Conservation (phyloP, 2,797 vertebrate genomes). For the Arnoldichthys spilopterus region DNA sequence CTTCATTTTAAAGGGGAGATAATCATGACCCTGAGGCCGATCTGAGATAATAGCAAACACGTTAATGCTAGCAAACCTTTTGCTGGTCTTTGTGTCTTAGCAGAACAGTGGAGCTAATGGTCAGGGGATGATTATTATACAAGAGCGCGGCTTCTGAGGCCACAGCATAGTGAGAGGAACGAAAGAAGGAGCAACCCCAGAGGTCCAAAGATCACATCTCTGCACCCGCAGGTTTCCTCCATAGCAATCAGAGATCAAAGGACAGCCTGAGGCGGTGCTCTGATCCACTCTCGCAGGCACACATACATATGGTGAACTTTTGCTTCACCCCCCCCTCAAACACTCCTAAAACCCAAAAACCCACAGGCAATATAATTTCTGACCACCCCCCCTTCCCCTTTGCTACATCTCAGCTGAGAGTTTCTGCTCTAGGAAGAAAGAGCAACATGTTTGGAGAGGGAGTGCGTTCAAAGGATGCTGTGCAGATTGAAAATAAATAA, state of each 20-base stretch:
- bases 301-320: slow-evolving; percentile 11
- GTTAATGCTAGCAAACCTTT: too few species aligned
- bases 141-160: too few species aligned
- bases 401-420: slow-evolving; percentile 1
- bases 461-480: neutral
- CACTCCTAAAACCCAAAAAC: neutral
- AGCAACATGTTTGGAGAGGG: neutral
- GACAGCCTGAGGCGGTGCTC: slow-evolving; percentile 2
- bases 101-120: too few species aligned
- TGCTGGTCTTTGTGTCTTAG: too few species aligned
- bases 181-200: neutral
- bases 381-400: neutral
- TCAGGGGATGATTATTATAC: neutral
- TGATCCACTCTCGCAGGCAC: neutral
- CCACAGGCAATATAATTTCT: neutral
- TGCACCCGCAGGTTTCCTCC: neutral
- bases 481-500: neutral
- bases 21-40: too few species aligned
- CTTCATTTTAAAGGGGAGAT: too few species aligned
- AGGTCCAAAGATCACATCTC: neutral
- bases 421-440: neutral
- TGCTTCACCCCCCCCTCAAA: neutral
- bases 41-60: too few species aligned
- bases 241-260: slow-evolving; percentile 35
- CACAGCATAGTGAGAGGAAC: neutral